These are phyloP conservation scores for Seriola dumerili DNA, from an alignment of 2,113 vertebrate species.

Conservation along the genomic window DNA sequence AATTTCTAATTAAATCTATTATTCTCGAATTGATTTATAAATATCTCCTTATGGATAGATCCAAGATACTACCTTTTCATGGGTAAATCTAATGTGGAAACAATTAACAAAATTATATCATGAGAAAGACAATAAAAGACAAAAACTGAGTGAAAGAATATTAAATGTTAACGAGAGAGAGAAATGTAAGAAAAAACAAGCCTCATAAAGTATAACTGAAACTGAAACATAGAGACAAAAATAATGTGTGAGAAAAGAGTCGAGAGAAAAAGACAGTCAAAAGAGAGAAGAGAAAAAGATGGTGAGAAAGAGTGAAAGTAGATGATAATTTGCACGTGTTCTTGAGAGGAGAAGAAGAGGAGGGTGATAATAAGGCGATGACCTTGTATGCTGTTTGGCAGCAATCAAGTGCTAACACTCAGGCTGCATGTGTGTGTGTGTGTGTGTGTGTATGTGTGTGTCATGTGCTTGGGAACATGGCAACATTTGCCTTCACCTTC, in stretches of 20 bases:
- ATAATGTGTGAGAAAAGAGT: conserved; percentile 2
- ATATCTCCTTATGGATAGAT: neutral
- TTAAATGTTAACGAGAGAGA: neutral
- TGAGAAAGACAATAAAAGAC: neutral
- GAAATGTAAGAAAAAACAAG: conserved; percentile 4
- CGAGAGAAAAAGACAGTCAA: too few species aligned
- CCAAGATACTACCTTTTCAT: neutral
- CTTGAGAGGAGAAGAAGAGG: conserved; percentile 50
- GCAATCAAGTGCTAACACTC: conserved; percentile 55
- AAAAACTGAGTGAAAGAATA: neutral
- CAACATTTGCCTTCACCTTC: conserved; percentile 59
- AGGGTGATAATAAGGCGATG: conserved; percentile 62
- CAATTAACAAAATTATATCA: neutral
- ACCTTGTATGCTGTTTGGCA: conserved; percentile 68
- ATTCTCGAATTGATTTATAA: neutral
- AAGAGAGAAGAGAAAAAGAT: neutral
- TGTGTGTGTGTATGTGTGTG: conserved; percentile 4
- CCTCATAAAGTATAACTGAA: neutral
- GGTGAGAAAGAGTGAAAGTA: conserved; percentile 1
- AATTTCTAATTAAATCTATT: neutral
- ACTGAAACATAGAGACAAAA: conserved; percentile 1
- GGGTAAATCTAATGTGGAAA: neutral
- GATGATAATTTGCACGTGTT: neutral
- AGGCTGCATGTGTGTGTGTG: conserved; percentile 35
- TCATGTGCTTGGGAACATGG: conserved; percentile 16